Evolutionary conservation across 1,140 invertebrate genomes (phyloP).

Genomic region (Eumeta japonica): DNA sequence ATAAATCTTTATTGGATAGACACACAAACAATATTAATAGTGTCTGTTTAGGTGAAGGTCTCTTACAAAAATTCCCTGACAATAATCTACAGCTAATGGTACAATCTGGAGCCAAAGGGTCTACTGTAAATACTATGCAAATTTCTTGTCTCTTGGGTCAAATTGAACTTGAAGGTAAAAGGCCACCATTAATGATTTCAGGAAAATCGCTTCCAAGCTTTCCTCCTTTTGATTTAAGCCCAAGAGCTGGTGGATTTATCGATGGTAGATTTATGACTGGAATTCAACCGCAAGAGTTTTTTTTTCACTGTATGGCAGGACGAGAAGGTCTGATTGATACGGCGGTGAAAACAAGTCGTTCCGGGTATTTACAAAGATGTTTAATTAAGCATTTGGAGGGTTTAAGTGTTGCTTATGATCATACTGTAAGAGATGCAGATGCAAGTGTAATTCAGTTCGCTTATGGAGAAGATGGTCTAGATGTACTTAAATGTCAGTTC

Average conservation of each 20-base stretch:
- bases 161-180: constrained; percentile 96
- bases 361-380: constrained; percentile 97
- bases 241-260: constrained; percentile 94
- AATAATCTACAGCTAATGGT: constrained; percentile 99
- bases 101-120: constrained; percentile 96
- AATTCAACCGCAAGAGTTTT: constrained; percentile 96
- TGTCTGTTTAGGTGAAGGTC: constrained; percentile 75
- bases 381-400: constrained; percentile 98
- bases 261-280: constrained; percentile 95
- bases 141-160: constrained; percentile 96
- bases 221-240: constrained; percentile 83
- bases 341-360: constrained; percentile 90
- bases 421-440: constrained; percentile 93
- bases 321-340: constrained; percentile 90
- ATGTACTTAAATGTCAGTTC: constrained; percentile 85
- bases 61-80: constrained; percentile 84
- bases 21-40: constrained; percentile 90
- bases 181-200: constrained; percentile 92
- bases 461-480: constrained; percentile 98
- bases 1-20: constrained; percentile 79
- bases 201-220: constrained; percentile 93
- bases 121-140: constrained; percentile 94
- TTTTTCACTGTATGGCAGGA: constrained; percentile 99
- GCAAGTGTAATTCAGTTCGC: constrained; percentile 91
- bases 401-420: constrained; percentile 85